Conservation (phyloP, 2,113 vertebrate species). For the Sardina pilchardus region DNA sequence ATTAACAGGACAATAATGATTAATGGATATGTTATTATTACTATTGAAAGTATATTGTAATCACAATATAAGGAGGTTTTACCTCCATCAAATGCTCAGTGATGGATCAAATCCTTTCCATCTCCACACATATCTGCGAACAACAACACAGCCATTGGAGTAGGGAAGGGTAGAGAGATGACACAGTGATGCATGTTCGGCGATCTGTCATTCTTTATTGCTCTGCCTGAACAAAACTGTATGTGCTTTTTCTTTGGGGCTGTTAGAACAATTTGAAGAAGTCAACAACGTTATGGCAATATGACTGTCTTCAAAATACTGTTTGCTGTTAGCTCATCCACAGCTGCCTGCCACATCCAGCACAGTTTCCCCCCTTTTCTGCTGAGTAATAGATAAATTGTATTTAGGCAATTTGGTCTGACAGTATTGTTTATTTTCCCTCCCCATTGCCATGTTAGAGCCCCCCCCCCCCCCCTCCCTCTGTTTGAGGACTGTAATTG, state of each 20-base stretch:
- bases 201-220: conserved; percentile 18
- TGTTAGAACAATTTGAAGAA: neutral
- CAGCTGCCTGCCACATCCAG: conserved; percentile 44
- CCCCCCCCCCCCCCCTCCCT: neutral
- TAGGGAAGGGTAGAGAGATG: neutral
- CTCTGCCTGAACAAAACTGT: neutral
- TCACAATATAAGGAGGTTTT: neutral
- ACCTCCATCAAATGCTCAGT: neutral
- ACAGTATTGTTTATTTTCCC: conserved; percentile 36
- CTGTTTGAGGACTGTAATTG: conserved; percentile 7
- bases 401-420: conserved; percentile 38
- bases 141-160: neutral
- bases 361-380: conserved; percentile 25
- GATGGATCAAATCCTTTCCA: neutral
- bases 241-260: neutral
- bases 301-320: conserved; percentile 24
- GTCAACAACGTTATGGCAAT: conserved; percentile 9
- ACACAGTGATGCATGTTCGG: neutral
- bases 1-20: neutral
- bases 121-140: neutral
- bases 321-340: conserved; percentile 29
- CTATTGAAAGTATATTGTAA: neutral
- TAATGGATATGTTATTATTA: neutral
- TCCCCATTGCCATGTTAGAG: neutral
- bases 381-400: conserved; percentile 48